phyloP scores from a whole-genome alignment of 2,113 vertebrate species.

The Lagopus leucura region DNA sequence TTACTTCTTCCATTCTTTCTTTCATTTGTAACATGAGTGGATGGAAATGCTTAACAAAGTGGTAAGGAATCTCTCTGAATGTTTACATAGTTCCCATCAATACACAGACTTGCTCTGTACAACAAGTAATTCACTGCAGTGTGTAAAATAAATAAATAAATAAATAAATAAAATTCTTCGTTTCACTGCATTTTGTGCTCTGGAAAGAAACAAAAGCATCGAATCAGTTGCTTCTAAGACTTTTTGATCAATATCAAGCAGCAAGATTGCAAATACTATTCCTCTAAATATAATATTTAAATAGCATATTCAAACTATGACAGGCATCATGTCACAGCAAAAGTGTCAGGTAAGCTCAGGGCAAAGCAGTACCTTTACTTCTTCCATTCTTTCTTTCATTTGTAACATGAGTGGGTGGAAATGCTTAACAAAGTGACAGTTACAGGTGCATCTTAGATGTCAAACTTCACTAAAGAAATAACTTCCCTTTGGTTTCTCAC shows the following conservation, averaged over 20 bases:
- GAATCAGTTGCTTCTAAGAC: too few species aligned
- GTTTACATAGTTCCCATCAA: background rate
- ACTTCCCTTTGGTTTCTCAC: conserved; percentile 67
- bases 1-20: accelerated
- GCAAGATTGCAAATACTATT: too few species aligned
- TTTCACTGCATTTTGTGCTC: too few species aligned
- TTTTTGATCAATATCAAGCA: too few species aligned
- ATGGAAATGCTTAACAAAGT: background rate
- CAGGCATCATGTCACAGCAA: background rate
- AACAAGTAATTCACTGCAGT: background rate
- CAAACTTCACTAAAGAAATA: conserved; percentile 69
- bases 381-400: accelerated
- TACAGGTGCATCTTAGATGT: conserved; percentile 58
- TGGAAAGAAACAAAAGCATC: too few species aligned
- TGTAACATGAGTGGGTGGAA: background rate
- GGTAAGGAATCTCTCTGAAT: background rate
- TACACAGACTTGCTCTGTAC: background rate
- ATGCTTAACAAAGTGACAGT: background rate
- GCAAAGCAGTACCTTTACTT: background rate
- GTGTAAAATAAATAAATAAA: too few species aligned
- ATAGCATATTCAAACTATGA: background rate
- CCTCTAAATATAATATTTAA: too few species aligned
- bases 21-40: background rate
- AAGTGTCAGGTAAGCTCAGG: background rate
- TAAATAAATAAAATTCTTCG: too few species aligned